A percentile compares a stretch with the other conserved stretches of the same genome.
These are phyloP conservation scores for Notospermus geniculatus DNA, from an alignment of 1,140 invertebrate genomes.

Conservation along the genomic window DNA sequence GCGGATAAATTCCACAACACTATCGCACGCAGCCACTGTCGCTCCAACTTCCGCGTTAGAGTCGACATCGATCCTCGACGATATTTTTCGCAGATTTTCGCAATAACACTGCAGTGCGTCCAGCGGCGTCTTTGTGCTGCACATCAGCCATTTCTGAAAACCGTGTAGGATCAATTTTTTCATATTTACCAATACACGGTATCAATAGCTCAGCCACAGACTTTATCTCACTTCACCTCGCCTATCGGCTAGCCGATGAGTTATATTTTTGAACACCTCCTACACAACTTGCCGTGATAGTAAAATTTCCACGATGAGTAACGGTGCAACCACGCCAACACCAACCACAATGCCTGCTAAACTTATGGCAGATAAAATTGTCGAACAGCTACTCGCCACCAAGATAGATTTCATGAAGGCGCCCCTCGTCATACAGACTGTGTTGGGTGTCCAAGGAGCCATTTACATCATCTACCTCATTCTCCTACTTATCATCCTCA, in stretches of 20 bases:
- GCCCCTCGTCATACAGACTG: conserved; percentile 8
- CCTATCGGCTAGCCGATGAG: not conserved
- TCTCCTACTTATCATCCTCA: not conserved
- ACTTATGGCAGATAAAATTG: conserved; percentile 1
- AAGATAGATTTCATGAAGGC: conserved; percentile 6
- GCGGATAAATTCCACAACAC: conserved; percentile 3
- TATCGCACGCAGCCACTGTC: not conserved
- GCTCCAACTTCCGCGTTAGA: conserved; percentile 5
- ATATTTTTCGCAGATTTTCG: conserved; percentile 2
- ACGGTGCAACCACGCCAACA: not conserved
- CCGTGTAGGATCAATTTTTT: conserved; percentile 11
- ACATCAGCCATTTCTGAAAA: conserved; percentile 10
- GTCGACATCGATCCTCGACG: not conserved
- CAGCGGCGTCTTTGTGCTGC: conserved; percentile 8
- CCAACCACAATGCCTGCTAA: not conserved
- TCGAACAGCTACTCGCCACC: conserved; percentile 1
- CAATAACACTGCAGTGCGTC: not conserved
- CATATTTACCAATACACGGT: conserved; percentile 1
- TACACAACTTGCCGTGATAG: conserved; percentile 5
- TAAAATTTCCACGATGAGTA: not conserved
- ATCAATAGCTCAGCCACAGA: not conserved
- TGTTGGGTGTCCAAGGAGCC: conserved; percentile 1
- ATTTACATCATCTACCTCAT: conserved; percentile 7
- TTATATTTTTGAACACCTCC: conserved; percentile 3
- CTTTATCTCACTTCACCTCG: not conserved